phyloP scores from a whole-genome alignment of 1,140 invertebrate genomes.

The Plectrocnemia conspersa region DNA sequence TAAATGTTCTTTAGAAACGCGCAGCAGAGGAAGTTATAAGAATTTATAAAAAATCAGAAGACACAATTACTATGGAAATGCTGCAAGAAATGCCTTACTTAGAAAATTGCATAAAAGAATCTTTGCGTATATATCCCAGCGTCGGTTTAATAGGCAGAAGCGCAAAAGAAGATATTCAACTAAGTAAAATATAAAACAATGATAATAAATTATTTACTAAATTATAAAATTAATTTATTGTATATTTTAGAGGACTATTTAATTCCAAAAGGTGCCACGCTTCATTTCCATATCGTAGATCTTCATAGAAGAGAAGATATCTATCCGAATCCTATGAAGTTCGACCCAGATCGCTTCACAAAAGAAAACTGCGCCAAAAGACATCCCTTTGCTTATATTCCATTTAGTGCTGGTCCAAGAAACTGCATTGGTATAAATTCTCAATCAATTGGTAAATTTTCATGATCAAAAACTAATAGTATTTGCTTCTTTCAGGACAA shows the following conservation, averaged over 20 bases:
- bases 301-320: conserved; percentile 18
- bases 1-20: too few species aligned
- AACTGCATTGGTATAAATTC: conserved; percentile 36
- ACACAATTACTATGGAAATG: conserved; percentile 57
- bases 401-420: conserved; percentile 33
- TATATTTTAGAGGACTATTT: conserved; percentile 25
- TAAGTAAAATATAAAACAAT: too few species aligned
- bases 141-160: conserved; percentile 65
- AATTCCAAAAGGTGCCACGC: conserved; percentile 15
- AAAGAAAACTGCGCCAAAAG: conserved; percentile 26
- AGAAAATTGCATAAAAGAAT: conserved; percentile 67
- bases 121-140: conserved; percentile 63
- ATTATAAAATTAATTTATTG: not conserved
- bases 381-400: conserved; percentile 33
- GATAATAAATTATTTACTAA: not conserved
- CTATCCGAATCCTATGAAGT: conserved; percentile 28
- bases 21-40: conserved; percentile 61
- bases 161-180: conserved; percentile 54
- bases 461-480: too few species aligned
- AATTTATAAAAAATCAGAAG: conserved; percentile 55
- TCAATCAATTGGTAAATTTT: too few species aligned
- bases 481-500: conserved; percentile 63
- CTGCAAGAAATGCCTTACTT: conserved; percentile 64
- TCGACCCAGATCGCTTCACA: conserved; percentile 31
- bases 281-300: conserved; percentile 27